Evolutionary conservation across 2,113 vertebrate species (phyloP).

Genomic region (Triplophysa rosa): DNA sequence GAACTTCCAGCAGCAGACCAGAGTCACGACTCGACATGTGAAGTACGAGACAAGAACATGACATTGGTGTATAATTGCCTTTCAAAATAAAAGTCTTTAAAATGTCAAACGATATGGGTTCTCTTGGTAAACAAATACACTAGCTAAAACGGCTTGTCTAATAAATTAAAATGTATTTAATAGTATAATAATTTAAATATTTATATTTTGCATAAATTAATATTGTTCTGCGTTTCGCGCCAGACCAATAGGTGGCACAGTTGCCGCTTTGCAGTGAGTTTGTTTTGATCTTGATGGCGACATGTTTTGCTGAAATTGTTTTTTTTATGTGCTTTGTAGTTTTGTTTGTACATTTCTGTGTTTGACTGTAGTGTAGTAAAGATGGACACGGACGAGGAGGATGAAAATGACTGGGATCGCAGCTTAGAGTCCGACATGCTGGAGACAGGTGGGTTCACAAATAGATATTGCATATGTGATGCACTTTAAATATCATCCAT

Average conservation of each 20-base stretch:
- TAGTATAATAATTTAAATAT: neutral
- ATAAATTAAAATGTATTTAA: neutral
- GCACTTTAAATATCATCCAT: neutral
- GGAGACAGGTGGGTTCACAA: slow-evolving; percentile 1
- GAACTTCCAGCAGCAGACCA: neutral
- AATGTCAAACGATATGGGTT: neutral
- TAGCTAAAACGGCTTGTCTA: neutral
- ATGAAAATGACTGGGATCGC: slow-evolving; percentile 10
- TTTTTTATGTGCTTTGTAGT: neutral
- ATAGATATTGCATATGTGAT: neutral
- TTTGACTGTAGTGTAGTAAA: neutral
- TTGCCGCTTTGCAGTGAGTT: neutral
- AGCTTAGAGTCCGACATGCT: slow-evolving; percentile 20
- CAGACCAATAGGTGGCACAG: slow-evolving; percentile 21
- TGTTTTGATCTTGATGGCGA: neutral
- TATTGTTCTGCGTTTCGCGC: neutral
- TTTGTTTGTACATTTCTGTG: neutral
- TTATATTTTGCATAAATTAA: too few relatives aligned
- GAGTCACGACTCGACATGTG: neutral
- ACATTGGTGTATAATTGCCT: neutral
- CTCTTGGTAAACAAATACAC: neutral
- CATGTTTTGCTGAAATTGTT: neutral
- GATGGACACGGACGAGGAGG: slow-evolving; percentile 42
- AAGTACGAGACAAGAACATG: neutral
- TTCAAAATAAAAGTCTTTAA: slow-evolving; percentile 23